phyloP scores from a whole-genome alignment of 1,140 invertebrate species.

The Cephus cinctus region DNA sequence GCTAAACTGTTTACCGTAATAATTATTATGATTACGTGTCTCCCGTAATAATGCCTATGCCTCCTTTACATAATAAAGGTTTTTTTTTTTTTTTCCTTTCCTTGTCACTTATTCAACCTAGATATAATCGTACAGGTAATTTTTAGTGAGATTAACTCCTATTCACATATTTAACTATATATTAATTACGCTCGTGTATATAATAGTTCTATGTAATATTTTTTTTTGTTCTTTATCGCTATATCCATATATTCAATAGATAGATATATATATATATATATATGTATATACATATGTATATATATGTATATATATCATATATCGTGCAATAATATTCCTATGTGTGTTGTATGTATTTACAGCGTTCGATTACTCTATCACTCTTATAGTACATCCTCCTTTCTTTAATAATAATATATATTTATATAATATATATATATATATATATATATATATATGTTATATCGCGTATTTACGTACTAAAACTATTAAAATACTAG shows the following conservation, averaged over 20 bases:
- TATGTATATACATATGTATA: constrained; percentile 10
- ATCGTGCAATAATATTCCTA: constrained; percentile 38
- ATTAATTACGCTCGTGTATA: constrained; percentile 39
- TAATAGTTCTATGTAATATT: constrained; percentile 36
- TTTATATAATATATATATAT: constrained; percentile 26
- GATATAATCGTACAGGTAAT: constrained; percentile 32
- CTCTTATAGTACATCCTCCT: constrained; percentile 33
- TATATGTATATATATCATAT: constrained; percentile 22
- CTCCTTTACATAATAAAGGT: constrained; percentile 34
- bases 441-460: constrained; percentile 20
- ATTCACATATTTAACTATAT: constrained; percentile 35
- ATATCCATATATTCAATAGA: constrained; percentile 24
- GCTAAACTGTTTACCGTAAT: constrained; percentile 25
- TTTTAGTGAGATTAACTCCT: constrained; percentile 28
- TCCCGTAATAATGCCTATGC: constrained; percentile 35
- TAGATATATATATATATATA: constrained; percentile 9
- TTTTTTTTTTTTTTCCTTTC: too few species aligned
- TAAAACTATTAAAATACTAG: constrained; percentile 56
- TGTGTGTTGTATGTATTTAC: constrained; percentile 44
- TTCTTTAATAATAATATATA: constrained; percentile 17
- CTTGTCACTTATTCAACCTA: too few species aligned
- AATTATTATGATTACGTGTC: constrained; percentile 33
- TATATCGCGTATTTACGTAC: constrained; percentile 35
- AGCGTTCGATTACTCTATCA: constrained; percentile 24
- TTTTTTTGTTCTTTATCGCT: too few species aligned